Conservation (phyloP, 1,140 invertebrate genomes). For the Mercenaria mercenaria region DNA sequence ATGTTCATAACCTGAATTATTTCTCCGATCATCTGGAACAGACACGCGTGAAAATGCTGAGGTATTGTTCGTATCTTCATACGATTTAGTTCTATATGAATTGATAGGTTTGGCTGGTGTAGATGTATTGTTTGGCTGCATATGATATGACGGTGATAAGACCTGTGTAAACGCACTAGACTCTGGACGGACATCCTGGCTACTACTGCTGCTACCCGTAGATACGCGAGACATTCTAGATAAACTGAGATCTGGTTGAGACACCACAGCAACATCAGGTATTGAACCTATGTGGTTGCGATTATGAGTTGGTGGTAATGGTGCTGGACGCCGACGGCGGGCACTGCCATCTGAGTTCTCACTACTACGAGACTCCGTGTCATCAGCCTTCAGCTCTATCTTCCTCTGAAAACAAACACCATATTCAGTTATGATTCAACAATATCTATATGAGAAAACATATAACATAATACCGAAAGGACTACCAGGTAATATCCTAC, state of each 20-base stretch:
- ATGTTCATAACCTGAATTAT: conserved; percentile 31
- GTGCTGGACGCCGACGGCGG: conserved; percentile 38
- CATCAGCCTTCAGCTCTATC: conserved; percentile 45
- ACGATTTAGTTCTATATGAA: conserved; percentile 10
- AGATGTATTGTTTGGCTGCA: conserved; percentile 61
- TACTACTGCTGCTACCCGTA: conserved; percentile 61
- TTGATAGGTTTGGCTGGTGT: conserved; percentile 49
- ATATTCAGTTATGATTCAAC: too few species aligned
- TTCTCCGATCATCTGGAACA: conserved; percentile 1
- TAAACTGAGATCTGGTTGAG: conserved; percentile 55
- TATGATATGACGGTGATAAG: conserved; percentile 36
- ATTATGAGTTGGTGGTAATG: conserved; percentile 41
- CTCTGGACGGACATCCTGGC: conserved; percentile 56
- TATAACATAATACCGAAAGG: too few species aligned
- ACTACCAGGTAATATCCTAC: too few species aligned
- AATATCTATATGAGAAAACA: too few species aligned
- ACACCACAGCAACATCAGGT: conserved; percentile 45
- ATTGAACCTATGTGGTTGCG: conserved; percentile 26
- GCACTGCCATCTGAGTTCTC: conserved; percentile 56
- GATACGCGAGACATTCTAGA: conserved; percentile 59
- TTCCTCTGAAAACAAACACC: conserved; percentile 42
- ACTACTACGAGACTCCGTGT: conserved; percentile 60
- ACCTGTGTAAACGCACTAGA: conserved; percentile 53
- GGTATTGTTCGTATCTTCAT: conserved; percentile 50
- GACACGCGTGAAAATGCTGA: conserved; percentile 35